phyloP scores from a whole-genome alignment of 1,140 invertebrate species.

The Forficula auricularia region DNA sequence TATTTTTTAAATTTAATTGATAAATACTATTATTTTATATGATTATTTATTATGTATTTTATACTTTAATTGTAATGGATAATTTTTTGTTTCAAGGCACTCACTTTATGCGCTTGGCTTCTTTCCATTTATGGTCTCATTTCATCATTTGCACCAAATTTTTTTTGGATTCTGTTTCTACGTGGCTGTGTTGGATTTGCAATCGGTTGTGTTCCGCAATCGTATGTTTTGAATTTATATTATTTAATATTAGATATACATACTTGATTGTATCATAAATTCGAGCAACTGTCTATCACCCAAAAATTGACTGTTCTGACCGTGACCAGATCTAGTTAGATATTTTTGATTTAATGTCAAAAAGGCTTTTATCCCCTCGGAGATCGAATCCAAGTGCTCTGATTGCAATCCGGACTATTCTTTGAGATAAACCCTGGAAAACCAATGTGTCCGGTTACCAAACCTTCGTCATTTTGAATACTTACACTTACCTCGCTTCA shows the following conservation, averaged over 20 bases:
- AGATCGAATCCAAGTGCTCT: no score
- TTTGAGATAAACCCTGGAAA: no score
- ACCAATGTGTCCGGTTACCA: no score
- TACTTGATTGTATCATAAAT: no score
- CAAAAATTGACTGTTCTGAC: no score
- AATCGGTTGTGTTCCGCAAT: slow-evolving; percentile 89
- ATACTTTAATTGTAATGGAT: background rate
- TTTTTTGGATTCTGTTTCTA: slow-evolving; percentile 75
- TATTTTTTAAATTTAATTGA: slow-evolving; percentile 1
- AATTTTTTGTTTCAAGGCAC: slow-evolving; percentile 38
- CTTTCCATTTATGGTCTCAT: slow-evolving; percentile 82
- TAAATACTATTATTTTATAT: background rate
- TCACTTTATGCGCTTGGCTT: slow-evolving; percentile 71
- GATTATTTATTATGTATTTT: slow-evolving; percentile 2
- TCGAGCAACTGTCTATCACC: no score
- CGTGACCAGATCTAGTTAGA: no score
- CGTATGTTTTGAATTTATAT: slow-evolving; percentile 44
- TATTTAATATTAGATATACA: slow-evolving; percentile 13
- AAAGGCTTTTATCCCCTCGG: no score
- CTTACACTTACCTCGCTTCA: no score
- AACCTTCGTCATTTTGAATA: no score
- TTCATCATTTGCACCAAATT: slow-evolving; percentile 79
- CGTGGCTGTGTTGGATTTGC: slow-evolving; percentile 86
- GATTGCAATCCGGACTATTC: no score
- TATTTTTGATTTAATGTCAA: no score